Conservation (phyloP, 2,888 invertebrate species). For the Athripsodes cinereus region DNA sequence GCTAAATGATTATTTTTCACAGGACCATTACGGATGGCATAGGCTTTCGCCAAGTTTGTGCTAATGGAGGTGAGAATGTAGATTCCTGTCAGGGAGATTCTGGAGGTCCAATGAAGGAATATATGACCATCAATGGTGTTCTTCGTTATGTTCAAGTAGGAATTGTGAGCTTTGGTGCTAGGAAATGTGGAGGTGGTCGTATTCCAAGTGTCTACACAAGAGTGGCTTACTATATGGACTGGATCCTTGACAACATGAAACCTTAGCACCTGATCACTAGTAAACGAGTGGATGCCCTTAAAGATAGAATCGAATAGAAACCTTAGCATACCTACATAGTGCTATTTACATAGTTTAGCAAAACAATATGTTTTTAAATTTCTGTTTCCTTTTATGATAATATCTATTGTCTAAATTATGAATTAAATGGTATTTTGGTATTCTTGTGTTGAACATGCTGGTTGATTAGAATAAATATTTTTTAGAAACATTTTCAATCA, state of each 20-base stretch:
- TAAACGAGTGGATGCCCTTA: too few relatives aligned
- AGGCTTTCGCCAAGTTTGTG: constrained; percentile 52
- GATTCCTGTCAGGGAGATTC: constrained; percentile 65
- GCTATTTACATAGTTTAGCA: too few relatives aligned
- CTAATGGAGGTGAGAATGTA: constrained; percentile 51
- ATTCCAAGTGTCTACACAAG: constrained; percentile 68
- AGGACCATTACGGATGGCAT: constrained; percentile 33
- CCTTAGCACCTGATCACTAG: too few relatives aligned
- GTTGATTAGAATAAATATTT: too few relatives aligned
- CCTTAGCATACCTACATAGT: too few relatives aligned
- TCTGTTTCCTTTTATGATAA: too few relatives aligned
- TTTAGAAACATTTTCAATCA: too few relatives aligned
- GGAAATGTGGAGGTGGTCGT: constrained; percentile 46
- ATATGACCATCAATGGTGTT: constrained; percentile 36
- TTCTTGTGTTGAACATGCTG: too few relatives aligned
- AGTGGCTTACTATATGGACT: constrained; percentile 56
- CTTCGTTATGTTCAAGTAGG: constrained; percentile 54
- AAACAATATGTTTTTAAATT: too few relatives aligned
- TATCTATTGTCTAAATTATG: too few relatives aligned
- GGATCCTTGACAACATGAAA: constrained; percentile 53
- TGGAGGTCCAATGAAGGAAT: constrained; percentile 58
- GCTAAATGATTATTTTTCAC: neutral
- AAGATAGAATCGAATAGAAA: too few relatives aligned
- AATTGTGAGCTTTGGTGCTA: constrained; percentile 49
- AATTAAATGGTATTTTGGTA: too few relatives aligned